A percentile compares a stretch with the other conserved stretches of the same genome.
Conservation (phyloP, 1,140 invertebrate species). For the Diabrotica undecimpunctata region DNA sequence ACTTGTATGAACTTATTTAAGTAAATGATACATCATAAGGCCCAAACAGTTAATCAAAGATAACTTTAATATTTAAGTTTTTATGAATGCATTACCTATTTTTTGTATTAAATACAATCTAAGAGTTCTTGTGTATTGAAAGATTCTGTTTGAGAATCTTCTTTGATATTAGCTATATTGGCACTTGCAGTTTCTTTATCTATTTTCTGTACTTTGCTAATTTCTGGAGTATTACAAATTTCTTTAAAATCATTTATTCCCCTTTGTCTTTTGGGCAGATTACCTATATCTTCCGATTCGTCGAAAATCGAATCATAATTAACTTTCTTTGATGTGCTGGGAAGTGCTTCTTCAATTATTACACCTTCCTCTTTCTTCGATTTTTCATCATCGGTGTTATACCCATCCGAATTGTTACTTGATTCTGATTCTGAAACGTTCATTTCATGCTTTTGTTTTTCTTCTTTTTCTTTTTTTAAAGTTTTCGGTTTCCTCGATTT, state of each 20-base stretch:
- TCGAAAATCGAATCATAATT: not conserved
- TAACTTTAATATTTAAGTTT: too few relatives aligned
- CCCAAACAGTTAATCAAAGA: too few relatives aligned
- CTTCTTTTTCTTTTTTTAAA: not conserved
- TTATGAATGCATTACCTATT: too few relatives aligned
- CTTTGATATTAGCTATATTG: not conserved
- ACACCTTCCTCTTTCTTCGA: not conserved
- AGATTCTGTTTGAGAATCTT: constrained; percentile 6
- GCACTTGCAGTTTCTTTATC: constrained; percentile 1
- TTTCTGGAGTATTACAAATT: not conserved
- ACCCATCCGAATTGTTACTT: not conserved
- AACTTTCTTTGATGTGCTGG: constrained; percentile 8
- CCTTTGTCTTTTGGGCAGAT: constrained; percentile 7
- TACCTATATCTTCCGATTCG: not conserved
- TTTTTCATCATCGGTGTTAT: constrained; percentile 11
- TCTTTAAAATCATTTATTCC: not conserved
- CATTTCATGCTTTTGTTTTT: not conserved
- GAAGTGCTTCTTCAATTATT: not conserved
- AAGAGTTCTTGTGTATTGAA: constrained; percentile 13
- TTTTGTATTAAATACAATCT: constrained; percentile 8
- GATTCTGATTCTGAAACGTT: not conserved
- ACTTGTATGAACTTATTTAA: too few relatives aligned
- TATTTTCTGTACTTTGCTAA: not conserved
- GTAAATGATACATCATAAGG: too few relatives aligned
- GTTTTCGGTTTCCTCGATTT: not conserved